Base-by-base conservation (phyloP, 64 coral and sea anemone genomes). In the Stichodactyla helianthus region DNA sequence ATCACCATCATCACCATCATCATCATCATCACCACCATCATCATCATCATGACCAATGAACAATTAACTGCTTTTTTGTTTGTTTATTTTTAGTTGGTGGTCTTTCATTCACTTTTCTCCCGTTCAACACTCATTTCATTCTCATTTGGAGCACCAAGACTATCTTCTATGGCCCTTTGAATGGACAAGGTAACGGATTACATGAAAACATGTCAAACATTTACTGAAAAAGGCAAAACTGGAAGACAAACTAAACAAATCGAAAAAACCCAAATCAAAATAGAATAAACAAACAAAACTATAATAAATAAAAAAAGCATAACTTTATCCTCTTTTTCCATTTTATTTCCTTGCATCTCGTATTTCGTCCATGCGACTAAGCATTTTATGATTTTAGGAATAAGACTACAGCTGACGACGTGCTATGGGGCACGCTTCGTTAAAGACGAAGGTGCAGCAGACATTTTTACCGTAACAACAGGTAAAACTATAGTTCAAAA, bases 41-140 rank as follows among this genome's bases (percentile, higher is more conserved):
- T 57, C 55, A 59, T 59, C 56, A 12, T 59, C 2, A 59, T 59
- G 56, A 3, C 35, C 35, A 44, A 44, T 16, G 56, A 59, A 59
- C 9, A 59, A 59, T 59, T 59, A 59, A 15, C 5, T 74, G 6
- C 23, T 27, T 35, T 27, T 13, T 3, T 74, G 9, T 12, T 7
- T 35, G 8, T 12, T 26, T 74, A 26, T 74, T 31, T 22, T 22
- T 22, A 6, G 25, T 65, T 27, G 68, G 10, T 74, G 5, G 22
- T 74, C 68, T 23, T 74, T 71, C 58, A 2, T 87, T 92, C 18
- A 59, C 77, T 51, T 92, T 92, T 51, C 61, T 58, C 27, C 90
- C 90, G 16, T 60, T 67, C 63, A 92, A 84, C 51, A 82, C 77
- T 16, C 84, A 87, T n/a, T 92, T 87, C 71, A 77, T 92, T 14